Conservation (phyloP, 2,797 vertebrate genomes). For the Dendrocincla tyrannina region DNA sequence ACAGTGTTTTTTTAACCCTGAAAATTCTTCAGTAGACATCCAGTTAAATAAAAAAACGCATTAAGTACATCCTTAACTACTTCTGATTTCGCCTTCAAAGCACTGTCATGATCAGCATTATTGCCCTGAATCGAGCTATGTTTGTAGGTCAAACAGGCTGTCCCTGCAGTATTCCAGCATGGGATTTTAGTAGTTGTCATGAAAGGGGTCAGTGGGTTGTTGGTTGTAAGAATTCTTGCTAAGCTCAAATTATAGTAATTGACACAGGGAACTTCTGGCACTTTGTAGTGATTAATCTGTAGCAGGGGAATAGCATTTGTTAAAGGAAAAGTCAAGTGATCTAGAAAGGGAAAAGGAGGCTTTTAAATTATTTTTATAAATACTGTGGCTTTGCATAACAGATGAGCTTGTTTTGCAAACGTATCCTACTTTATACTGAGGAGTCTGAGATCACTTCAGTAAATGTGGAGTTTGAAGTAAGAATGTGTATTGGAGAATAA, state of each 20-base stretch:
- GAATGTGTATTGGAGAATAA: accelerated
- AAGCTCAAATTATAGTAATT: not conserved
- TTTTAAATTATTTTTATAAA: not conserved
- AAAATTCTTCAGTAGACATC: not conserved
- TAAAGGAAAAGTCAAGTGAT: not conserved
- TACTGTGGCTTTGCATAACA: not conserved
- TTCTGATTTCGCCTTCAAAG: not conserved
- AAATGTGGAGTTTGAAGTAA: not conserved
- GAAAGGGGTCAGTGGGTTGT: not conserved
- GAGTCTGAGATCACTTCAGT: not conserved
- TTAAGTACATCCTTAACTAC: not conserved
- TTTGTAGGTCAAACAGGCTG: not conserved
- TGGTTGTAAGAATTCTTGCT: not conserved
- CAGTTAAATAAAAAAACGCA: not conserved
- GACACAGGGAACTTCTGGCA: not conserved
- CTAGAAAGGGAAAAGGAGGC: not conserved
- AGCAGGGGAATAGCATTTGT: not conserved
- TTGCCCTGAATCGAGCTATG: not conserved
- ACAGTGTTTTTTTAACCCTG: not conserved
- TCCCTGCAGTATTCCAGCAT: not conserved
- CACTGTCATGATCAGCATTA: not conserved
- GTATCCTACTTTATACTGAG: not conserved
- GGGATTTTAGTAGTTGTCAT: not conserved
- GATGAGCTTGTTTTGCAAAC: not conserved
- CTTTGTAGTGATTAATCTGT: not conserved